phyloP scores from a whole-genome alignment of 2,113 vertebrate genomes.

The Eurystomus gularis region DNA sequence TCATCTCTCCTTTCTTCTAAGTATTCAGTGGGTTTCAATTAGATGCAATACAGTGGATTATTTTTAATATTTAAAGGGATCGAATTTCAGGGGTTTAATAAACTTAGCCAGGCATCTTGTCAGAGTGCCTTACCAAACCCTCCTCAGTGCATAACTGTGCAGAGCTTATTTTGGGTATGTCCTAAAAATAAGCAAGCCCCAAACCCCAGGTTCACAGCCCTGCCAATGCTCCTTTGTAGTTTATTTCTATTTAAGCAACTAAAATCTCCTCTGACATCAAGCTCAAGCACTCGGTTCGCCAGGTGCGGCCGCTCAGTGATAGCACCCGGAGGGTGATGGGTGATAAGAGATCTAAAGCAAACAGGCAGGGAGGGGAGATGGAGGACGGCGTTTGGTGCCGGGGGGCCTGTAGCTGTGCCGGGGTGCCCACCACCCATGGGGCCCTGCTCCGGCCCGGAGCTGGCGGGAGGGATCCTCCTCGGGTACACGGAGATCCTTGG shows the following conservation, averaged over 20 bases:
- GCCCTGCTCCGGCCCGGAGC: background rate
- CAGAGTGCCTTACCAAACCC: background rate
- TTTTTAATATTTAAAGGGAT: constrained; percentile 67
- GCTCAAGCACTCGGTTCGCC: background rate
- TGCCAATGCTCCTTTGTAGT: background rate
- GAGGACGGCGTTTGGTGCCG: fast-evolving
- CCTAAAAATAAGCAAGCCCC: background rate
- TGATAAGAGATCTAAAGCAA: background rate
- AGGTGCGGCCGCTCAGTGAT: background rate
- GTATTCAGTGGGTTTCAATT: constrained; percentile 38
- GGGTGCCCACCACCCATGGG: background rate
- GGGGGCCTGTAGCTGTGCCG: fast-evolving
- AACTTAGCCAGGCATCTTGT: background rate
- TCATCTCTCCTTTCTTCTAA: constrained; percentile 48
- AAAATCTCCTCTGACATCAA: background rate
- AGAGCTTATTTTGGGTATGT: background rate
- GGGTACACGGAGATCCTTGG: background rate
- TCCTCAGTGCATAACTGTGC: background rate
- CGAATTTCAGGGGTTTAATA: constrained; percentile 1
- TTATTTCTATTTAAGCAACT: background rate
- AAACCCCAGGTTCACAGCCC: background rate
- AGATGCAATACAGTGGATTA: constrained; percentile 30
- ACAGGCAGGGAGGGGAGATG: background rate
- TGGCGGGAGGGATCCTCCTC: constrained; percentile 17
- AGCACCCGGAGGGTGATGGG: background rate